Evolutionary conservation across 1,140 invertebrate genomes (phyloP), one percentile per base, ranked within the genome.

Genomic region (Centruroides vittatus): DNA sequence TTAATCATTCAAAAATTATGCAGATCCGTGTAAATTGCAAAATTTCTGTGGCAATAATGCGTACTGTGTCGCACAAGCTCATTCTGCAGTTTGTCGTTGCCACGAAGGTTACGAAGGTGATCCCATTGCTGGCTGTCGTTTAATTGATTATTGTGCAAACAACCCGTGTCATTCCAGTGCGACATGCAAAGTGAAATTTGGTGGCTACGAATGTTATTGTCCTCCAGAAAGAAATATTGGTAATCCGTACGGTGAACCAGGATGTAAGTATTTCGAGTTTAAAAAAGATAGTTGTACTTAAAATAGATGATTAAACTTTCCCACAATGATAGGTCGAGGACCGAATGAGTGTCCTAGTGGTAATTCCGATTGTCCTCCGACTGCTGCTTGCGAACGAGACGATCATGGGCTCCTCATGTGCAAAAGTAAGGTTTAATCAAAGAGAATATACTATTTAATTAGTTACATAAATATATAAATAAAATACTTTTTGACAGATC

Each of bases 21-120:
- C 34, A 61, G 64, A 69, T 64, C 67, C 67, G 6, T 69, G 68
- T 55, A 51, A 56, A 23, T 10, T 58, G 13, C 66, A 62, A 48
- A 57, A 60, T 13, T 60, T 62, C 46, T 65, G 64, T 56, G 64
- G 64, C 5, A 23, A 47, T 9, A 65, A 65, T 49, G 59, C 64
- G 0, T 62, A 54, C 49, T 65, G 64, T 46, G 61, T 62, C 34
- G 47, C 64, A 6, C 54, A 62, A 46, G 61, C 61, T 34, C 64
- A 65, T n/a, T 55, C 58, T 46, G 57, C 64, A 0, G 79, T 82
- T 34, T 93, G 89, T 68, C 83, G 85, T 66, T 93, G 89, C 72
- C 86, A 88, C 71, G 86, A 88, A 12, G 89, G 89, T 1, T 91
- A 83, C 68, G 88, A 86, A 9, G 88, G 88, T 10, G 81, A 89